phyloP scores from a whole-genome alignment of 1,140 invertebrate genomes.

The Andrena cerasifolii region DNA sequence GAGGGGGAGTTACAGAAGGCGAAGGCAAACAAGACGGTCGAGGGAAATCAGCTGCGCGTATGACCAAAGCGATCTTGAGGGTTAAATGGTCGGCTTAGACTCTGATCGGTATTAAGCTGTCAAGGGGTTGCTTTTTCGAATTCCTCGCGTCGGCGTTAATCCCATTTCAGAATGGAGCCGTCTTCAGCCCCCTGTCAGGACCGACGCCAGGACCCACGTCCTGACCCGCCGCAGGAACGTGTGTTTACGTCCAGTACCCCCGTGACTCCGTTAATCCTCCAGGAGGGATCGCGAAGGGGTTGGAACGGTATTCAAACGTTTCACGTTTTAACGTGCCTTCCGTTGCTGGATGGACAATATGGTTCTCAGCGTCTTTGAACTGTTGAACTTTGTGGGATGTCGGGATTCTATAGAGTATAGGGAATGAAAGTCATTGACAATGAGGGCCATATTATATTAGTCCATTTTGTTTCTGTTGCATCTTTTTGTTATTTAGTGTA shows the following conservation, averaged over 20 bases:
- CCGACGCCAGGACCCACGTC: conserved; percentile 37
- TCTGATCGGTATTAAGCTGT: conserved; percentile 80
- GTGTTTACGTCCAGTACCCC: conserved; percentile 72
- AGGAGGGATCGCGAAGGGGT: conserved; percentile 50
- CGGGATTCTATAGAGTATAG: neutral
- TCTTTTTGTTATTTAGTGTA: no score
- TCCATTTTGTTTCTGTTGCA: no score
- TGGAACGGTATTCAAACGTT: conserved; percentile 34
- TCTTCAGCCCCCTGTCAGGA: conserved; percentile 68
- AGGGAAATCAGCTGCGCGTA: conserved; percentile 50
- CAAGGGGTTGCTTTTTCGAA: conserved; percentile 75
- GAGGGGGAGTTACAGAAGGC: conserved; percentile 36
- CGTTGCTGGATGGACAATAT: conserved; percentile 41
- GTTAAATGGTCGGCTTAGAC: conserved; percentile 73
- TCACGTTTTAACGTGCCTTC: conserved; percentile 55
- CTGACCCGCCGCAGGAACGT: conserved; percentile 53
- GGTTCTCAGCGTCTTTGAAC: conserved; percentile 34
- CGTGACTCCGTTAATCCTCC: conserved; percentile 71
- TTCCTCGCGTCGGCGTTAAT: conserved; percentile 71
- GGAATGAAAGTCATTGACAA: no score
- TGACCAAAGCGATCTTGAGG: conserved; percentile 51
- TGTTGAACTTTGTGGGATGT: neutral
- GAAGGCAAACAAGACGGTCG: conserved; percentile 26
- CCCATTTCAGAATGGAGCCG: conserved; percentile 69
- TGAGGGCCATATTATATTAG: no score